These are phyloP conservation scores for Montifringilla adamsi DNA, from an alignment of 2,113 vertebrate species.

Conservation along the genomic window DNA sequence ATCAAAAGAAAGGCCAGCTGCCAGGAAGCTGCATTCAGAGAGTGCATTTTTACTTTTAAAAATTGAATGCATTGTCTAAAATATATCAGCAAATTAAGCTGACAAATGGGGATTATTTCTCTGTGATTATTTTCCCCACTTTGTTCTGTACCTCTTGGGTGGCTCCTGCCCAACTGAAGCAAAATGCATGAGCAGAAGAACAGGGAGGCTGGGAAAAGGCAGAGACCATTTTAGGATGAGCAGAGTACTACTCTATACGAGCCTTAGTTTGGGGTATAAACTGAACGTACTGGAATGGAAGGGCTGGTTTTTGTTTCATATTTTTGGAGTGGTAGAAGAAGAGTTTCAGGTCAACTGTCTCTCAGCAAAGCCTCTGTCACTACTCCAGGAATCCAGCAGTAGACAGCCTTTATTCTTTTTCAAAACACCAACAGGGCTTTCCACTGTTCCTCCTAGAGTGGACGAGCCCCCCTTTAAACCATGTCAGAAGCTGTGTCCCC, in stretches of 20 bases:
- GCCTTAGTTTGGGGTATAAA: background rate
- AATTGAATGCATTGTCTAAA: background rate
- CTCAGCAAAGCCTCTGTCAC: background rate
- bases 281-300: background rate
- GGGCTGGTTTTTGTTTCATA: background rate
- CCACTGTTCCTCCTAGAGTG: background rate
- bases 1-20: background rate
- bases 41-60: background rate
- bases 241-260: background rate
- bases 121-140: background rate
- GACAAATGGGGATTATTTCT: background rate
- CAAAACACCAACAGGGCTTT: background rate
- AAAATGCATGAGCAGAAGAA: fast-evolving
- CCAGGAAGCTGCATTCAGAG: background rate
- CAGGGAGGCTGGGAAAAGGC: background rate
- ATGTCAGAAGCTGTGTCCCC: background rate
- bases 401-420: background rate
- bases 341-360: background rate
- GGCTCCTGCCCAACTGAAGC: background rate
- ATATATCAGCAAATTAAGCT: background rate
- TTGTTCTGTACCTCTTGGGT: background rate
- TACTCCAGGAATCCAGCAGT: background rate
- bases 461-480: fast-evolving
- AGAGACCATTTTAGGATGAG: background rate
- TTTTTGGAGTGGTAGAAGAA: background rate